Evolutionary conservation across 2,888 invertebrate species (phyloP), one percentile per base, ranked within the genome.

Genomic region (Pediacus dermestoides): DNA sequence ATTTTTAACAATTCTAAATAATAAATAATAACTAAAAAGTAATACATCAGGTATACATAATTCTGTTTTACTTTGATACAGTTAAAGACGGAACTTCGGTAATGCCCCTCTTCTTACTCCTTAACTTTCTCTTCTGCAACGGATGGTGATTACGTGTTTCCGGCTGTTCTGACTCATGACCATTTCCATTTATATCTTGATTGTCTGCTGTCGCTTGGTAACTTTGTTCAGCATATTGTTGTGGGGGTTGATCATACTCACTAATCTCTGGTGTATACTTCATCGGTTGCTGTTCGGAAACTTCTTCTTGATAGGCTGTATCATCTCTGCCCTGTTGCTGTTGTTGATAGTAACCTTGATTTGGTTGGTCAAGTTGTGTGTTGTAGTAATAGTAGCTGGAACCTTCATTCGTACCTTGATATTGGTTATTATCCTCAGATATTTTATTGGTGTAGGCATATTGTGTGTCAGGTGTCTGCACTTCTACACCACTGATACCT

Each of bases 401-500:
- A 3, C 10, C 23, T 10, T 23, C 23, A 9, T 23, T 10, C n/a
- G n/a, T n/a, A n/a, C n/a, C n/a, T n/a, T n/a, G n/a, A n/a, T n/a
- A n/a, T n/a, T n/a, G n/a, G n/a, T n/a, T n/a, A n/a, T n/a, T n/a
- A 3, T 7, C n/a, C 4, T 9, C 28, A 9, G 7, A 8, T 9
- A 26, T 9, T 11, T 26, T 7, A 4, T 26, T 4, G 10, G 6
- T 10, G 6, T 4, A 26, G 9, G 6, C 4, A 7, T 26, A 9
- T 4, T 26, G 41, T n/a, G 27, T 22, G 23, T 52, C 43, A 2
- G 50, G 39, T 30, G 48, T 43, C 30, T 53, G 39, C 4, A 54
- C 49, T 37, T 53, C 39, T 4, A 55, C 48, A 6, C 43, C 41
- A 28, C 46, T 41, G 28, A 56, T 16, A 26, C 42, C 34, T 11